These are phyloP conservation scores for Promerops cafer DNA, from an alignment of 2,113 vertebrate species.

Conservation along the genomic window DNA sequence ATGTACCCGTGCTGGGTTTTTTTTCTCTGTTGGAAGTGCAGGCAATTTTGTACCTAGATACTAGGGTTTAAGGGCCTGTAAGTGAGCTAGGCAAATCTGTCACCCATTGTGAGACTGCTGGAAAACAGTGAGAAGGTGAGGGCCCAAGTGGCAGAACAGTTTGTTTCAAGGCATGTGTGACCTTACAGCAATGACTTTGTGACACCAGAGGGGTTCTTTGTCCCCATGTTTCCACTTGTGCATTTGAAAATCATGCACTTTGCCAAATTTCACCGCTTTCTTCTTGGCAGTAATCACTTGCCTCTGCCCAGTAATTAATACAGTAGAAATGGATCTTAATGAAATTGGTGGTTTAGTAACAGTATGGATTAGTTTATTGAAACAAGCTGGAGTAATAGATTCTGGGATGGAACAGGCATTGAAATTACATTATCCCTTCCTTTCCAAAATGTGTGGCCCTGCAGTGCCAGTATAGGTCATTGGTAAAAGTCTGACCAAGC, in stretches of 20 bases:
- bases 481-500: not conserved
- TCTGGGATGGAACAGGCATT: not conserved
- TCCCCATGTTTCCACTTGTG: not conserved
- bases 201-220: not conserved
- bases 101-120: not conserved
- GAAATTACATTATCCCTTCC: rapidly evolving
- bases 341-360: not conserved
- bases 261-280: not conserved
- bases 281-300: not conserved
- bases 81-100: not conserved
- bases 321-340: not conserved
- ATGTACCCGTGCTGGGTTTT: rapidly evolving
- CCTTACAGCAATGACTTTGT: not conserved
- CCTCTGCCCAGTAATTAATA: not conserved
- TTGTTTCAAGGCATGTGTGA: not conserved
- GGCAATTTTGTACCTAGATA: not conserved
- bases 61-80: not conserved
- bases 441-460: not conserved
- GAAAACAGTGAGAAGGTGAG: not conserved
- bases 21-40: not conserved
- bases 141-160: not conserved
- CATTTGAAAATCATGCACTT: not conserved
- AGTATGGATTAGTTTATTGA: not conserved
- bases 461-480: not conserved
- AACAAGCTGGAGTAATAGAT: not conserved